Evolutionary conservation across 2,113 vertebrate genomes (phyloP).

Genomic region (Lynx canadensis): DNA sequence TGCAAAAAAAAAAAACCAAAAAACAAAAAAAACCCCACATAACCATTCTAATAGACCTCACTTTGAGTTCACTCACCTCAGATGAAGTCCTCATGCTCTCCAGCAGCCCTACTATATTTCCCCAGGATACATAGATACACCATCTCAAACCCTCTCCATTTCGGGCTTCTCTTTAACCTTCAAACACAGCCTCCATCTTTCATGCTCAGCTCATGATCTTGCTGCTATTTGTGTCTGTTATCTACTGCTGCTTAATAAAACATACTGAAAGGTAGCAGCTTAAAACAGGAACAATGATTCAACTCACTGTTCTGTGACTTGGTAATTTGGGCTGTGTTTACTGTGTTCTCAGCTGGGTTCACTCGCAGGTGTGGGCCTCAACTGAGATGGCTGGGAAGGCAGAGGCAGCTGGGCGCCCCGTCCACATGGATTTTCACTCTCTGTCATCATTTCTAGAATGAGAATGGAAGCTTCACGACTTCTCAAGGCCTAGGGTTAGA

Average conservation of each 20-base stretch:
- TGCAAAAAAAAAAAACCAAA: background rate
- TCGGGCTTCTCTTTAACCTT: background rate
- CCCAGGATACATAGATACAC: background rate
- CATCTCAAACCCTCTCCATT: background rate
- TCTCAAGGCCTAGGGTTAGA: background rate
- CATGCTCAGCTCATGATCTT: background rate
- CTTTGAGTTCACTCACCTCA: background rate
- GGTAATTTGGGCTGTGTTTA: background rate
- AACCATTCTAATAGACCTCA: background rate
- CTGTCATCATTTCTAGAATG: background rate
- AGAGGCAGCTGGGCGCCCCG: background rate
- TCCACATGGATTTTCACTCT: background rate
- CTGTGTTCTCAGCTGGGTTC: background rate
- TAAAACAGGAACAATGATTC: background rate
- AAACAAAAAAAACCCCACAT: background rate
- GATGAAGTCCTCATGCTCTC: too few relatives aligned
- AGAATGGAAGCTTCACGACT: background rate
- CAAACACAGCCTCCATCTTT: background rate
- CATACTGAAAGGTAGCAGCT: background rate
- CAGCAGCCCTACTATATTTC: background rate
- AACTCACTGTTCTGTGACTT: background rate
- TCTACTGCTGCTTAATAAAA: background rate
- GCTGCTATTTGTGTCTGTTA: background rate
- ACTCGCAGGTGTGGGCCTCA: background rate
- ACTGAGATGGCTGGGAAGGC: accelerated